Conservation (phyloP, 2,888 invertebrate genomes). For the Metalampra italica region DNA sequence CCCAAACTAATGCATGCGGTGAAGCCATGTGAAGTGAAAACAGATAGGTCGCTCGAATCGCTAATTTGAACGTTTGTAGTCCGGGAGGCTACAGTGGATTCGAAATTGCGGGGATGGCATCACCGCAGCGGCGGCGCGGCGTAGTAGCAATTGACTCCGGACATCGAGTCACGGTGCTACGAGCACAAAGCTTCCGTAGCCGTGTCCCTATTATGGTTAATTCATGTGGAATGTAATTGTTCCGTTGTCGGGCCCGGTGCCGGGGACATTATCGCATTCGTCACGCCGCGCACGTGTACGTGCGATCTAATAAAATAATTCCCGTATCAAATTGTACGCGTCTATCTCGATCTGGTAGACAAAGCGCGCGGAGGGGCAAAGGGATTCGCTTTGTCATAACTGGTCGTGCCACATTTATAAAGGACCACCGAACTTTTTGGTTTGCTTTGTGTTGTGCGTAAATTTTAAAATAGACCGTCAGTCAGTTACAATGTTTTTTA, state of each 20-base stretch:
- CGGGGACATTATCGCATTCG: conserved; percentile 73
- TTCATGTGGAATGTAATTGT: conserved; percentile 75
- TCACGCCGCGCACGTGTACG: conserved; percentile 75
- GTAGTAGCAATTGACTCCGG: conserved; percentile 50
- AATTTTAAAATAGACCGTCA: conserved; percentile 51
- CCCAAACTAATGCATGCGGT: no score
- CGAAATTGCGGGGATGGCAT: not conserved
- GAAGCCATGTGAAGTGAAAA: no score
- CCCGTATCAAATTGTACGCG: conserved; percentile 77
- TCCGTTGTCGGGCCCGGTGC: conserved; percentile 51
- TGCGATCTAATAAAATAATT: conserved; percentile 76
- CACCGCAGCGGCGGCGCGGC: conserved; percentile 20
- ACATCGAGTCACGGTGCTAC: conserved; percentile 55
- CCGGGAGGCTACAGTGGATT: no score
- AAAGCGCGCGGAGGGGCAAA: conserved; percentile 59
- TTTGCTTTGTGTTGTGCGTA: conserved; percentile 53
- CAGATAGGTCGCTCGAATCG: no score
- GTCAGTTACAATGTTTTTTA: conserved; percentile 37
- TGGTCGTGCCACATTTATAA: conserved; percentile 65
- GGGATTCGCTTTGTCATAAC: conserved; percentile 72
- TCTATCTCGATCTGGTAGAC: conserved; percentile 75
- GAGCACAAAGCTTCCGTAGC: conserved; percentile 63
- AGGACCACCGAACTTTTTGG: conserved; percentile 60
- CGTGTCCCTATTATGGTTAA: conserved; percentile 62
- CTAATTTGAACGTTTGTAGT: no score